Percentiles rank a stretch among this genome's conserved stretches.
Evolutionary conservation across 1,140 invertebrate genomes (phyloP).

Genomic region (Heterodera schachtii): DNA sequence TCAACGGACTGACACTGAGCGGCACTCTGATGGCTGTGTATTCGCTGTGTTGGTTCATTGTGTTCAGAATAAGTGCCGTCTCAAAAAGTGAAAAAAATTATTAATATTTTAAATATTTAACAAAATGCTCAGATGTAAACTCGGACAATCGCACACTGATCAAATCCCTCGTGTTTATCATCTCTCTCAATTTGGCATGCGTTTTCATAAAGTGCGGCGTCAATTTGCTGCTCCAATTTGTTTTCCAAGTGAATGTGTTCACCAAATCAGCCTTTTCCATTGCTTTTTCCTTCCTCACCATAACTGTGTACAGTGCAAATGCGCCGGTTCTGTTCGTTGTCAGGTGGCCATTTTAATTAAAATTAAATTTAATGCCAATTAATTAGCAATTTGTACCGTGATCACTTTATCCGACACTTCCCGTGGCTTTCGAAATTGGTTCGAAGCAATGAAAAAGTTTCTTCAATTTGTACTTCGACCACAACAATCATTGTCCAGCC

Average conservation of each 20-base stretch:
- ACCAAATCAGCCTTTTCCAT: neutral
- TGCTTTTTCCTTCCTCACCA: neutral
- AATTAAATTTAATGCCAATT: too few relatives aligned
- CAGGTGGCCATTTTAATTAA: neutral
- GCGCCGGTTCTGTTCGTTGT: neutral
- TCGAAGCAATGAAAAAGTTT: too few relatives aligned
- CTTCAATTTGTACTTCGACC: too few relatives aligned
- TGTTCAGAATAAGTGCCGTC: neutral
- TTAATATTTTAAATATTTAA: conserved; percentile 11
- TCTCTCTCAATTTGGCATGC: neutral
- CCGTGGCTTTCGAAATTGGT: too few relatives aligned
- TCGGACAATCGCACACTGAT: neutral
- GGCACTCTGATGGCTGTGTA: conserved; percentile 4
- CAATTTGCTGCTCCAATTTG: neutral
- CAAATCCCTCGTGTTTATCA: neutral
- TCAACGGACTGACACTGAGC: neutral
- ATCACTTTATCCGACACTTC: too few relatives aligned
- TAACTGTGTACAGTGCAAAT: conserved; percentile 5
- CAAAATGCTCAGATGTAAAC: neutral
- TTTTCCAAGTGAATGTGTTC: neutral
- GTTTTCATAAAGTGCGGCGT: neutral
- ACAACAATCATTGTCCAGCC: too few relatives aligned
- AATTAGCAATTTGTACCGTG: too few relatives aligned
- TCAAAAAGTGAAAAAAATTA: neutral
- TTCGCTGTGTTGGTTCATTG: neutral